phyloP scores from a whole-genome alignment of 2,797 vertebrate genomes.

The Cichlasoma orientale region DNA sequence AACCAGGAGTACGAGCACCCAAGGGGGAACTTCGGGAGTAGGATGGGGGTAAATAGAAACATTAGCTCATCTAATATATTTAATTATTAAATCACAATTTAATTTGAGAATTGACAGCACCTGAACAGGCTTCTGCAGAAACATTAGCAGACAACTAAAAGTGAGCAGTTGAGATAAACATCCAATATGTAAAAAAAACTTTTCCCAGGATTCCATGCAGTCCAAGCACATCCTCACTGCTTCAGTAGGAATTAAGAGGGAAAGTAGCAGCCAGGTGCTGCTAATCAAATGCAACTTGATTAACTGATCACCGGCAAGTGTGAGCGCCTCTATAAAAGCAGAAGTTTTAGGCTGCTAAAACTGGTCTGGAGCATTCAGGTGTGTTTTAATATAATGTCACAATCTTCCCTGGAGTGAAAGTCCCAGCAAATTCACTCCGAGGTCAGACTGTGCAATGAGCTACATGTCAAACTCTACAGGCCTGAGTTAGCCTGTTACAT shows the following conservation, averaged over 20 bases:
- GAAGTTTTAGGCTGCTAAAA: too few species aligned
- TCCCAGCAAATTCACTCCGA: not conserved
- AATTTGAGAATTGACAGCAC: too few species aligned
- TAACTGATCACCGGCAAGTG: not conserved
- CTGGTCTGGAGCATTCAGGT: too few species aligned
- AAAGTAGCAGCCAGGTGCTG: not conserved
- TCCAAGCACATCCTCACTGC: not conserved
- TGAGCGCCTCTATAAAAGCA: too few species aligned
- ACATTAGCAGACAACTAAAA: not conserved
- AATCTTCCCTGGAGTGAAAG: too few species aligned
- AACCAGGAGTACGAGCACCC: too few species aligned
- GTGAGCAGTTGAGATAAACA: not conserved
- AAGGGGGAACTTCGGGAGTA: not conserved
- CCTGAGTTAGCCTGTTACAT: not conserved
- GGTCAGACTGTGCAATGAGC: not conserved
- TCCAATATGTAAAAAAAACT: not conserved
- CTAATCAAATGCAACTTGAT: not conserved
- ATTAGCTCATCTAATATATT: too few species aligned
- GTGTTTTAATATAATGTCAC: too few species aligned
- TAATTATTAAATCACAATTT: too few species aligned
- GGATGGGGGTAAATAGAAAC: not conserved
- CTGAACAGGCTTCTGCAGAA: too few species aligned
- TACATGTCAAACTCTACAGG: not conserved
- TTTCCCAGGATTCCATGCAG: too few species aligned
- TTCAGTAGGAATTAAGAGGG: not conserved